Conservation (phyloP, 2,113 vertebrate species). For the Oxyura jamaicensis region DNA sequence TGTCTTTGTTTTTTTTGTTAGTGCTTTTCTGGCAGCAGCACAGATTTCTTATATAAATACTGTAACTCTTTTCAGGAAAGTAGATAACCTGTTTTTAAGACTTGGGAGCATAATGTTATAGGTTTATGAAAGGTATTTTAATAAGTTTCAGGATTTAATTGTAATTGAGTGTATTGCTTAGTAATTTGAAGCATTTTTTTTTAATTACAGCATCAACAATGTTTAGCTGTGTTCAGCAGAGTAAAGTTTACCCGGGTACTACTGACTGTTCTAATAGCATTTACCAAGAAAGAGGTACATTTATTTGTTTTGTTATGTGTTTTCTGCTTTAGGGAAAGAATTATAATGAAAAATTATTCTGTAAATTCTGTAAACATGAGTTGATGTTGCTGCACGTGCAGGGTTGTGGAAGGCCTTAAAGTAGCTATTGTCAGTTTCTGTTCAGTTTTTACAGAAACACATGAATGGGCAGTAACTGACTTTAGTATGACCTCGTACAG, state of each 20-base stretch:
- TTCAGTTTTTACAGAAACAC: neutral
- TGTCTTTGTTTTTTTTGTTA: neutral
- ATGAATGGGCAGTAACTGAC: neutral
- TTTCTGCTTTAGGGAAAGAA: too few relatives aligned
- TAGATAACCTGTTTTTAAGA: neutral
- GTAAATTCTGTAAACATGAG: neutral
- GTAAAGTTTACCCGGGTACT: conserved; percentile 92
- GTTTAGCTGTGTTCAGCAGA: conserved; percentile 92
- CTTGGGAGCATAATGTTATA: neutral
- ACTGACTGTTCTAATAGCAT: conserved; percentile 91
- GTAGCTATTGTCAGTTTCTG: neutral
- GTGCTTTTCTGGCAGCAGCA: neutral
- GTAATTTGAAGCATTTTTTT: conserved; percentile 22
- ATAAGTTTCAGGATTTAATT: neutral
- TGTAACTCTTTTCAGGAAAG: neutral
- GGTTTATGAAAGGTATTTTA: neutral
- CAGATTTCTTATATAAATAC: neutral
- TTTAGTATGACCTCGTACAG: neutral
- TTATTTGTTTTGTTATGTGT: neutral
- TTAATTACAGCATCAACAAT: conserved; percentile 90
- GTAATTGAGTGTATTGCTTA: neutral
- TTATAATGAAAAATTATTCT: neutral
- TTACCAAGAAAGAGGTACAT: conserved; percentile 93
- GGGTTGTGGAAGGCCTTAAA: neutral
- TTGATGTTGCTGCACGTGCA: neutral